These are phyloP conservation scores for Galendromus occidentalis DNA, from an alignment of 1,140 invertebrate species.

Conservation along the genomic window DNA sequence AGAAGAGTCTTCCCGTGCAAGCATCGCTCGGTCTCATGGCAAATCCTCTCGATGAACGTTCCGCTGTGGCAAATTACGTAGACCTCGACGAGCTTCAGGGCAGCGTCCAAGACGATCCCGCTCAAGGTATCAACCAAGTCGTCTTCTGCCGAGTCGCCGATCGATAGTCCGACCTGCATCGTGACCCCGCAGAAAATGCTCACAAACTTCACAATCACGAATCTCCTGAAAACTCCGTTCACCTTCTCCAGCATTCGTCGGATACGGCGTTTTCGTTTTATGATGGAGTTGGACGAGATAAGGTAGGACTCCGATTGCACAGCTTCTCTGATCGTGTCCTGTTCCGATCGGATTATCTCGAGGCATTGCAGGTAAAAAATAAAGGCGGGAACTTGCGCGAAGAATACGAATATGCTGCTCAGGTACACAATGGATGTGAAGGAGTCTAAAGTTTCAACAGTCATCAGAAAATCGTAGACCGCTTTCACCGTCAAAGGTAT, in stretches of 20 bases:
- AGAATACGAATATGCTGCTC: neutral
- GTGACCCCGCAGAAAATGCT: constrained; percentile 1
- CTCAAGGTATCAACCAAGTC: neutral
- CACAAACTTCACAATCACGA: constrained; percentile 2
- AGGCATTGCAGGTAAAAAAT: neutral
- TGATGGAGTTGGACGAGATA: neutral
- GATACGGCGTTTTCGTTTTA: neutral
- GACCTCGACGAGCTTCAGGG: neutral
- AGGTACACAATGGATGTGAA: neutral
- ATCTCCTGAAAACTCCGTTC: neutral
- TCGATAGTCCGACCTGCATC: neutral
- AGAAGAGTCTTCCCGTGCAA: neutral
- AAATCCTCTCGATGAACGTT: neutral
- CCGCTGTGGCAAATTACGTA: neutral
- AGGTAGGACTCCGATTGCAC: neutral
- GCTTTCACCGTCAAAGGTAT: neutral
- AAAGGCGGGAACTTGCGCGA: neutral
- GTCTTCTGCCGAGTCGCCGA: neutral
- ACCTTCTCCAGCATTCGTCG: neutral
- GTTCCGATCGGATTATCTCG: neutral
- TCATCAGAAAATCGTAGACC: neutral
- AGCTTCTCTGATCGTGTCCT: neutral
- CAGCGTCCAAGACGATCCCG: neutral
- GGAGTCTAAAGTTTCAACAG: neutral
- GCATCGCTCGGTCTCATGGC: neutral